These are phyloP conservation scores for Anarsia innoxiella DNA, from an alignment of 2,888 invertebrate species.

Conservation along the genomic window DNA sequence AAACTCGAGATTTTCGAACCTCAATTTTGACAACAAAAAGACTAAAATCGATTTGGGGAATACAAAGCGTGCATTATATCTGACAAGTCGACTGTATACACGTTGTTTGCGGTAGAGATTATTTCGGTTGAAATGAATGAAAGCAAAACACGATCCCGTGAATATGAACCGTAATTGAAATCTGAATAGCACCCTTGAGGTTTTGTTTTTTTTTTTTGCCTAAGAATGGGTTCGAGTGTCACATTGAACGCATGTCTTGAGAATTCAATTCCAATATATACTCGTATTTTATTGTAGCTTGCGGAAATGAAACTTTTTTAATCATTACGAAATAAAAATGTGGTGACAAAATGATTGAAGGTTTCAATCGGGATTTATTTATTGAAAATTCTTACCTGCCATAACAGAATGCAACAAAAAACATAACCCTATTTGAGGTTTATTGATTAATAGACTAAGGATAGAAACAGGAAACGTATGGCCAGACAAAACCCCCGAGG, in stretches of 20 bases:
- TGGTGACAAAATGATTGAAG: conserved; percentile 12
- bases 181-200: conserved; percentile 51
- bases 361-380: conserved; percentile 2
- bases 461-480: conserved; percentile 54
- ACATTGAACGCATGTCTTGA: conserved; percentile 24
- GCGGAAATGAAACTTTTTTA: conserved; percentile 18
- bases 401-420: conserved; percentile 16
- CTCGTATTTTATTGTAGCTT: conserved; percentile 2
- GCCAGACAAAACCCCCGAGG: conserved; percentile 52
- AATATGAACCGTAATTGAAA: conserved; percentile 68
- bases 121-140: conserved; percentile 74
- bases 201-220: conserved; percentile 43
- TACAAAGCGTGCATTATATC: conserved; percentile 69
- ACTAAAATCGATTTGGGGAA: conserved; percentile 70
- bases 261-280: conserved; percentile 21
- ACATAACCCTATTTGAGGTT: conserved; percentile 34
- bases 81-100: conserved; percentile 70
- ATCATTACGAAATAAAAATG: conserved; percentile 13
- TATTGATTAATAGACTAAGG: conserved; percentile 55
- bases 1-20: conserved; percentile 68
- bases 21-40: conserved; percentile 75
- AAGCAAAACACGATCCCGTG: conserved; percentile 70
- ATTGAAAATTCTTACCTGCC: conserved; percentile 3
- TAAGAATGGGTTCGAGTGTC: conserved; percentile 32
- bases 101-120: conserved; percentile 73